Conservation (phyloP, 2,113 vertebrate genomes). For the Brachionichthys hirsutus region DNA sequence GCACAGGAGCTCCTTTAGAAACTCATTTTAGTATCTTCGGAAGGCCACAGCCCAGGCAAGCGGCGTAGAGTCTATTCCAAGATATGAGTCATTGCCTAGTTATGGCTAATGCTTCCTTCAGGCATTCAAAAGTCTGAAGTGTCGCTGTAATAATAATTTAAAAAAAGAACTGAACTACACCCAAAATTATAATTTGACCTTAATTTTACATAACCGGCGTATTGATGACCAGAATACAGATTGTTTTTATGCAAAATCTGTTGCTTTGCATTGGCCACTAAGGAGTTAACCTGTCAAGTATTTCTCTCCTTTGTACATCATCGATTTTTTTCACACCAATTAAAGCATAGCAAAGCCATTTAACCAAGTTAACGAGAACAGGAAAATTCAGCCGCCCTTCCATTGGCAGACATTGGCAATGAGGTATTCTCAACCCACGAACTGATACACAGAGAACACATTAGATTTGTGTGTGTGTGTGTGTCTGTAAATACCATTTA, state of each 20-base stretch:
- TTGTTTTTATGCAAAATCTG: slow-evolving; percentile 7
- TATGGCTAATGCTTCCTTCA: slow-evolving; percentile 39
- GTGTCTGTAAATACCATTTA: slow-evolving; percentile 35
- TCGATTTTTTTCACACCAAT: slow-evolving; percentile 78
- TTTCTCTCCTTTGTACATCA: slow-evolving; percentile 59
- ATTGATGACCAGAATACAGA: background rate
- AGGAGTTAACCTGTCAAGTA: slow-evolving; percentile 62
- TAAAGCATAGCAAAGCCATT: slow-evolving; percentile 74
- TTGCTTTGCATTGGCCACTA: slow-evolving; percentile 11
- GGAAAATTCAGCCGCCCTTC: slow-evolving; percentile 48
- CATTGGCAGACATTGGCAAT: slow-evolving; percentile 43
- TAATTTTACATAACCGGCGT: too few species aligned
- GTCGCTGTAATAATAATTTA: slow-evolving; percentile 10
- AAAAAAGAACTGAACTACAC: background rate
- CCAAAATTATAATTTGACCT: too few species aligned
- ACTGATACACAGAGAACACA: slow-evolving; percentile 8
- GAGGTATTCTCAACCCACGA: slow-evolving; percentile 36
- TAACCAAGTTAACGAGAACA: slow-evolving; percentile 74
- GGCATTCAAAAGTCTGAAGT: slow-evolving; percentile 7
- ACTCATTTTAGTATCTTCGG: slow-evolving; percentile 3
- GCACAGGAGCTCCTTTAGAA: too few species aligned
- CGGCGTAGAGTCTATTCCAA: slow-evolving; percentile 27
- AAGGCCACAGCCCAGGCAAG: slow-evolving; percentile 2
- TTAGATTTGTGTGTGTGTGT: slow-evolving; percentile 6
- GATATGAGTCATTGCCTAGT: slow-evolving; percentile 40